These are phyloP conservation scores for Lissocephala sabroskyi DNA, from an alignment of 2,888 invertebrate species.

Conservation along the genomic window DNA sequence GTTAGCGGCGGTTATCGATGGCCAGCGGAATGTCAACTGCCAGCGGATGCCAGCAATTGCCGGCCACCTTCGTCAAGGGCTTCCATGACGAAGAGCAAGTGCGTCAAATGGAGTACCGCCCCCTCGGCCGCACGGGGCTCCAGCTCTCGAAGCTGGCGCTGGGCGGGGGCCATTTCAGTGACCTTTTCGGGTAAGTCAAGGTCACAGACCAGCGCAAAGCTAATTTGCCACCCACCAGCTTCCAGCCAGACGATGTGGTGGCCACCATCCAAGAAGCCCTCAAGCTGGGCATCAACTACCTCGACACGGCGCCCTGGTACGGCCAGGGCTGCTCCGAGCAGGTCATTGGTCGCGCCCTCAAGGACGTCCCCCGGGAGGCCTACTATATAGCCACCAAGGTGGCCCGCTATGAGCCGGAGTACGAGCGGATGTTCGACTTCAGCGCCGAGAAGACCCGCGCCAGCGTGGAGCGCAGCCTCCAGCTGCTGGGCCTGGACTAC, in stretches of 20 bases:
- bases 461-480: constrained; percentile 84
- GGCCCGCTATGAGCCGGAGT: constrained; percentile 84
- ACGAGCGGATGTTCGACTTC: constrained; percentile 89
- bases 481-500: constrained; percentile 82
- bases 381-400: constrained; percentile 95
- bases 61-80: constrained; percentile 77
- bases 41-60: constrained; percentile 64
- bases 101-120: constrained; percentile 80
- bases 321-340: constrained; percentile 90
- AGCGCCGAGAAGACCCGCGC: constrained; percentile 81
- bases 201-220: neutral
- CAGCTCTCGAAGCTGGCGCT: constrained; percentile 81
- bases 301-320: constrained; percentile 95
- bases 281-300: constrained; percentile 87
- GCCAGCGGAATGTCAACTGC: constrained; percentile 28
- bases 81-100: constrained; percentile 78
- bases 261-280: constrained; percentile 82
- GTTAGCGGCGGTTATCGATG: neutral
- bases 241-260: constrained; percentile 78
- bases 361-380: constrained; percentile 83
- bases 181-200: constrained; percentile 77
- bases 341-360: constrained; percentile 86
- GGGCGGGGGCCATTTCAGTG: constrained; percentile 84
- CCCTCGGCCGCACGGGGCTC: constrained; percentile 81
- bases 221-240: constrained; percentile 59